Base-by-base conservation (phyloP, 2,888 invertebrate genomes). In the Apodemia mormo region DNA sequence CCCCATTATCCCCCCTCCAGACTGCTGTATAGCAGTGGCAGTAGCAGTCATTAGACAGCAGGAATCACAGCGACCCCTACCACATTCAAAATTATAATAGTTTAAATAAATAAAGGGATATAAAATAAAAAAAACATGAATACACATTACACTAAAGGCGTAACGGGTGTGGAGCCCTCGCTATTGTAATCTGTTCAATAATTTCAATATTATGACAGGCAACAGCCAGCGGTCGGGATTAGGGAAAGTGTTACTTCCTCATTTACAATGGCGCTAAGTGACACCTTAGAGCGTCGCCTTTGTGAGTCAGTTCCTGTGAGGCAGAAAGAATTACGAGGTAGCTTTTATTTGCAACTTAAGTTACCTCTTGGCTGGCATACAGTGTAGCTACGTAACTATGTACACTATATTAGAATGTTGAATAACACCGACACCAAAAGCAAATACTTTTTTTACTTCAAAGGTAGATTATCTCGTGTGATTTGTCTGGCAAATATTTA, bases 201-300 rank as follows among this genome's bases (percentile, higher is more conserved):
- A 64, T 33, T 64, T 72, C 74, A 76, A 76, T 76, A 75, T 76
- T 76, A 58, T 76, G 76, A 76, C 76, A 76, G 68, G 67, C 72
- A 49, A 64, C 65, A 49, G 43, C 22, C 67, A 43, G 66, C 54
- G 72, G 71, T 74, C 72, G 22, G 68, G 71, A 71, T 70, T 73
- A 69, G 67, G 69, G 72, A 73, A 73, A 74, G 75, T 75, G 74
- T 71, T 74, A 71, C 73, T 73, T 74, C 76, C 74, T 74, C 66
- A 70, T 40, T 56, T 58, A 71, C 71, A 73, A 75, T 70, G 70
- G 64, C 29, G 14, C 52, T 66, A 64, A 69, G 58, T 66, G 14
- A 37, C 61, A 37, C 61, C 37, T 64, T 14, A 61, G 61, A 64
- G 14, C 33, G 37, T 33, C 33, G n/a, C 33, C 61, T 33, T 64